Evolutionary conservation across 1,140 invertebrate genomes (phyloP), one percentile per base, ranked within the genome.

Genomic region (Epicauta chinensis): DNA sequence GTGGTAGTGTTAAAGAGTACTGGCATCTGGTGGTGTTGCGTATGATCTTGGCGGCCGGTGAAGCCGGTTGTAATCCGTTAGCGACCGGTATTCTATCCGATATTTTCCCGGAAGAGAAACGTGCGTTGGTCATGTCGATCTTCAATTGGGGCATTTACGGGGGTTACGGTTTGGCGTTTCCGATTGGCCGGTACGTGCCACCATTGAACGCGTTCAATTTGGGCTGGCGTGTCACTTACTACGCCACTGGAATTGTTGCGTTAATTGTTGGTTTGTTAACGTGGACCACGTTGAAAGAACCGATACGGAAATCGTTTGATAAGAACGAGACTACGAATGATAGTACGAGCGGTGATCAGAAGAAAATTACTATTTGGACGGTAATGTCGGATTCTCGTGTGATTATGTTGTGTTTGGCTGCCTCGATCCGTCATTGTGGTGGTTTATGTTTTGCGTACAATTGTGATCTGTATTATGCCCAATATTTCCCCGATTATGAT

Each of bases 71-170:
- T 65, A 93, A 93, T 71, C 93, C 93, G 0, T 71, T 95, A 59
- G 89, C 89, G 2, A 91, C 89, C 0, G 84, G 84, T 3, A 83
- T 96, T 36, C 77, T 96, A 11, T 87, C 89, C 0, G 91, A 95
- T 64, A 81, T 91, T 59, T 92, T 92, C 61, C 78, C 82, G 0
- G 86, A 89, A 68, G 77, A 86, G 45, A 83, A 89, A 56, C 79
- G 91, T 54, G 93, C 87, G 6, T 72, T 93, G 10, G 92, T 93
- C 1, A 83, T 96, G 76, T 91, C 92, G 1, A 84, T 96, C 45
- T 95, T 95, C 73, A 95, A 95, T 71, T 95, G 91, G 91, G 93
- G 93, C 29, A 95, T 97, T 55, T 97, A 97, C 64, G 88, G 91
- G 14, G 93, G 92, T 9, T 96, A 94, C 58, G 91, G 91, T 34